Evolutionary conservation across 1,140 invertebrate genomes (phyloP), one percentile per base, ranked within the genome.

Genomic region (Drosophila oshimai): DNA sequence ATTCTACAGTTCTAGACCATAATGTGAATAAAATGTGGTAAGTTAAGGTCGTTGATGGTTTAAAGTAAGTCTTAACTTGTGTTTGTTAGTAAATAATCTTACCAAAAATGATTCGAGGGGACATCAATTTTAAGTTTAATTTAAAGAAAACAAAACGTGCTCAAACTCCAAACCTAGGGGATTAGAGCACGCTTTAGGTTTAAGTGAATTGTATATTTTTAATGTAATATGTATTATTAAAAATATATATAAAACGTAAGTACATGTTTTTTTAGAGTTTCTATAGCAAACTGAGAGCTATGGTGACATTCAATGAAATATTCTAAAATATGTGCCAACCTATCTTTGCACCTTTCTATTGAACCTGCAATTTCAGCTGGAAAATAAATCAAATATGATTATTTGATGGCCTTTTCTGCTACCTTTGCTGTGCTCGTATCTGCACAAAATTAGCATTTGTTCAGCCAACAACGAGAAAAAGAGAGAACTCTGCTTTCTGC

Each of bases 361-460:
- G 36, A 20, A 18, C 24, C 24, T 20, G 22, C 22, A 6, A 10
- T 54, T 29, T 13, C 1, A 0, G 51, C 2, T 5, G 9, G 4
- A 3, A 12, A 22, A 55, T 57, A 57, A 53, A 57, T 57, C 46
- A 57, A 57, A 57, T 53, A 57, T 57, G 53, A 57, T 57, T 57
- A 57, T 57, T 53, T 53, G 53, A 55, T 55, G 46, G 47, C 46
- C 46, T 24, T 33, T 36, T 13, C 20, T 53, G 54, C 20, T 20
- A n/a, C 29, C 29, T 36, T 54, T 34, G 28, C 53, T 53, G 53
- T 34, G 18, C 46, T 55, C 3, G 42, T 51, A 36, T 57, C 24
- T 50, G 69, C 18, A 67, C 42, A 51, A 74, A 74, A 74, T 74
- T 74, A 74, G 72, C 72, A 74, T 74, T 74, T 74, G 72, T 31